phyloP scores from a whole-genome alignment of 2,888 invertebrate species.

The Pemphredon lugubris region DNA sequence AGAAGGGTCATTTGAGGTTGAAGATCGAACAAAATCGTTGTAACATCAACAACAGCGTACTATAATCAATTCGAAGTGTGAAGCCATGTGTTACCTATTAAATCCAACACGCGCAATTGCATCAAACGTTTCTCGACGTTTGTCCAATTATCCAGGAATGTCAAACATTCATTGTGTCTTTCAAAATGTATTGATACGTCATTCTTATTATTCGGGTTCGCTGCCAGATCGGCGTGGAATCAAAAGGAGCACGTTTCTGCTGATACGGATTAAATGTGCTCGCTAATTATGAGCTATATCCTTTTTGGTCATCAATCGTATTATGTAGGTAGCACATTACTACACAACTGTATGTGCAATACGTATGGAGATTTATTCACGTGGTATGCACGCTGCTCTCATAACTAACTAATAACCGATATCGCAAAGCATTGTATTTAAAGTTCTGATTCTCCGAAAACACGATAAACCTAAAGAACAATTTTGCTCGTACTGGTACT shows the following conservation, averaged over 20 bases:
- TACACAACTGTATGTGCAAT: slow-evolving; percentile 9
- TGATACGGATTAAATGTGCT: slow-evolving; percentile 33
- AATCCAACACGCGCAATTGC: too few relatives aligned
- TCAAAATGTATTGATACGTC: too few relatives aligned
- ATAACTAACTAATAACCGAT: not conserved
- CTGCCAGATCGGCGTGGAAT: not conserved
- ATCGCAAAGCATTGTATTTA: not conserved
- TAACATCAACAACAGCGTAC: too few relatives aligned
- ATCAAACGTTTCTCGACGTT: too few relatives aligned
- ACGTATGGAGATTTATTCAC: slow-evolving; percentile 31
- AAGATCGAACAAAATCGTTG: too few relatives aligned
- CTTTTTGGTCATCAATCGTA: slow-evolving; percentile 29
- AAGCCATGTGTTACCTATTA: too few relatives aligned
- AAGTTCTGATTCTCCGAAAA: not conserved
- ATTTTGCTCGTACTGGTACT: too few relatives aligned
- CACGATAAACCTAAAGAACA: not conserved
- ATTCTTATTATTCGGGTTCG: too few relatives aligned
- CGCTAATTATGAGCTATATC: slow-evolving; percentile 26
- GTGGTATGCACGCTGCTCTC: slow-evolving; percentile 4
- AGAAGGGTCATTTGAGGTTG: too few relatives aligned
- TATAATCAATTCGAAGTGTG: too few relatives aligned
- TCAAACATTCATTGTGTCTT: too few relatives aligned
- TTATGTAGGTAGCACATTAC: slow-evolving; percentile 22
- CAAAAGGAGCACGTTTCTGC: slow-evolving; percentile 21
- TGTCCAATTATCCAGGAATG: too few relatives aligned